A percentile compares a stretch with the other conserved stretches of the same genome.
Conservation (phyloP, 2,888 invertebrate genomes). For the Tachina fera region DNA sequence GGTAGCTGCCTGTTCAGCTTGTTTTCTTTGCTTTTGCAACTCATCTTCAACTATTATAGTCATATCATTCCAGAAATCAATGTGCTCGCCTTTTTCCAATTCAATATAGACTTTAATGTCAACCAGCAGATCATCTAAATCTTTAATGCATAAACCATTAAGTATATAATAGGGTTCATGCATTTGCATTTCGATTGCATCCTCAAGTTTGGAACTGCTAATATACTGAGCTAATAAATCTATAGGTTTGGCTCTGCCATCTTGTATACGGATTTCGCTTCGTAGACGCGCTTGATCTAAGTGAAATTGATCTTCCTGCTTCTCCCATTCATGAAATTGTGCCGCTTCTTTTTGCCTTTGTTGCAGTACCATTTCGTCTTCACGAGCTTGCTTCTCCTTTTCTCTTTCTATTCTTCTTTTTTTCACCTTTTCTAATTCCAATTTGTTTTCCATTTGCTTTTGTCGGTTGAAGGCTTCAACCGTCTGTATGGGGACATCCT, state of each 20-base stretch:
- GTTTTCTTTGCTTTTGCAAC: constrained; percentile 91
- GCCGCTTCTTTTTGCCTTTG: constrained; percentile 95
- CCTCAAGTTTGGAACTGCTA: constrained; percentile 93
- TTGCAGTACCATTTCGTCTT: constrained; percentile 91
- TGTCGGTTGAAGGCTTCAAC: constrained; percentile 91
- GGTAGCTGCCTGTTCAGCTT: constrained; percentile 86
- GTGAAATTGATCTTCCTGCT: constrained; percentile 98
- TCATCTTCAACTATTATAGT: constrained; percentile 97
- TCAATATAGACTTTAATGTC: constrained; percentile 98
- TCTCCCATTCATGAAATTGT: constrained; percentile 96
- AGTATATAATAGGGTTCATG: constrained; percentile 98
- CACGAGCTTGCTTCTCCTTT: constrained; percentile 91
- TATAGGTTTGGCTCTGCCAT: constrained; percentile 98
- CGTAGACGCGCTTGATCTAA: constrained; percentile 96
- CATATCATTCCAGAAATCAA: constrained; percentile 97
- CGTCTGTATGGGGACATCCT: constrained; percentile 89
- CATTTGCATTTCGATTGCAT: constrained; percentile 99
- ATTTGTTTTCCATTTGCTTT: constrained; percentile 95
- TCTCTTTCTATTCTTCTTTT: constrained; percentile 95
- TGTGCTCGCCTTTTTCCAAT: constrained; percentile 93
- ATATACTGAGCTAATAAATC: constrained; percentile 98
- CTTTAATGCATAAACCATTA: constrained; percentile 93
- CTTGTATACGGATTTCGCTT: constrained; percentile 97
- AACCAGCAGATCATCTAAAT: constrained; percentile 97
- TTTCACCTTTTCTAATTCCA: constrained; percentile 97